Evolutionary conservation across 2,888 invertebrate species (phyloP).

Genomic region (Metopia argyrocephala): DNA sequence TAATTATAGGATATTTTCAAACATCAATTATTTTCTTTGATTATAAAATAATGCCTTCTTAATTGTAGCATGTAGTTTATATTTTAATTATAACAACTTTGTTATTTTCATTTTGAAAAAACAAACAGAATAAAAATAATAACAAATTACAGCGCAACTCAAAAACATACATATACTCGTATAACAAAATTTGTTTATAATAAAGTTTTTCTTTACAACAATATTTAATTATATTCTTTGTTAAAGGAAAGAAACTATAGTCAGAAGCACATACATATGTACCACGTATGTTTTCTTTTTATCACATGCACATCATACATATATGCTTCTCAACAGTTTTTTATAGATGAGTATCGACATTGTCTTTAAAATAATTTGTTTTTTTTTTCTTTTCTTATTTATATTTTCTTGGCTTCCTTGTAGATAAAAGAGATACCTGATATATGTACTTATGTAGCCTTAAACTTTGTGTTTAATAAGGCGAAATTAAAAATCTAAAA

Average conservation of each 20-base stretch:
- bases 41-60: slow-evolving; percentile 41
- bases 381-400: neutral
- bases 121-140: too few relatives aligned
- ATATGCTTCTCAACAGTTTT: slow-evolving; percentile 22
- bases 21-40: slow-evolving; percentile 30
- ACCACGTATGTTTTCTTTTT: neutral
- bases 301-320: slow-evolving; percentile 39
- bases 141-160: too few relatives aligned
- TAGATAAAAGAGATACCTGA: slow-evolving; percentile 46
- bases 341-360: slow-evolving; percentile 29
- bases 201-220: slow-evolving; percentile 57
- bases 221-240: slow-evolving; percentile 57
- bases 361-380: slow-evolving; percentile 11
- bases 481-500: too few relatives aligned
- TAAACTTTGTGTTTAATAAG: too few relatives aligned
- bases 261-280: too few relatives aligned
- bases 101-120: slow-evolving; percentile 29
- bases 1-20: slow-evolving; percentile 30
- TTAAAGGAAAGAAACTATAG: slow-evolving; percentile 25
- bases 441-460: too few relatives aligned
- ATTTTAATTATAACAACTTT: slow-evolving; percentile 1
- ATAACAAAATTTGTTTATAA: slow-evolving; percentile 19
- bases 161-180: too few relatives aligned
- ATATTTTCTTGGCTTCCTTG: slow-evolving; percentile 30
- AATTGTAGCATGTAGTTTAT: slow-evolving; percentile 37